These are phyloP conservation scores for Papilio helenus DNA, from an alignment of 1,140 invertebrate genomes.

Conservation along the genomic window DNA sequence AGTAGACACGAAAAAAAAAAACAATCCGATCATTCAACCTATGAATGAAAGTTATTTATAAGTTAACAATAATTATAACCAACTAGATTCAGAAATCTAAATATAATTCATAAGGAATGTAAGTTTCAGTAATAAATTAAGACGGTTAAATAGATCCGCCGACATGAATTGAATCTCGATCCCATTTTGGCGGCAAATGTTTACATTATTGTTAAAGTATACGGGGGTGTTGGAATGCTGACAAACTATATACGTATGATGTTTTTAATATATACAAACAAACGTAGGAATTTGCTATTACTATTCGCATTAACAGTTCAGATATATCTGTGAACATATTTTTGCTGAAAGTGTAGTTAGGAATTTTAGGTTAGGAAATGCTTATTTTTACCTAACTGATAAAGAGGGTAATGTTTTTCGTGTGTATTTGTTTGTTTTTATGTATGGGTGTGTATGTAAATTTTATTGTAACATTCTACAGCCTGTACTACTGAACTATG, in stretches of 20 bases:
- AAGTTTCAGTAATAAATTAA: not conserved
- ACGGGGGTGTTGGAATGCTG: conserved; percentile 6
- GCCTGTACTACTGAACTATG: too few species aligned
- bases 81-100: not conserved
- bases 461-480: too few species aligned
- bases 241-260: not conserved
- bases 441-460: too few species aligned
- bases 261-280: not conserved
- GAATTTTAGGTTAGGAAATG: too few species aligned
- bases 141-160: not conserved
- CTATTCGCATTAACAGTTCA: not conserved
- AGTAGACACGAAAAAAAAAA: too few species aligned
- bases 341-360: too few species aligned
- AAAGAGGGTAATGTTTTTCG: too few species aligned
- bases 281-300: conserved; percentile 16
- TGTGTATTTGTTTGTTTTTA: too few species aligned
- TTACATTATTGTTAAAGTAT: conserved; percentile 1
- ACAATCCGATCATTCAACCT: too few species aligned
- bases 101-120: not conserved
- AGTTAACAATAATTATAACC: not conserved
- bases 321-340: too few species aligned
- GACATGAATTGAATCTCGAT: not conserved
- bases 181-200: conserved; percentile 14
- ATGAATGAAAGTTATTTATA: conserved; percentile 27
- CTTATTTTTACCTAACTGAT: too few species aligned